These are phyloP conservation scores for Drosophila diplacantha DNA, from an alignment of 2,888 invertebrate species.

Conservation along the genomic window DNA sequence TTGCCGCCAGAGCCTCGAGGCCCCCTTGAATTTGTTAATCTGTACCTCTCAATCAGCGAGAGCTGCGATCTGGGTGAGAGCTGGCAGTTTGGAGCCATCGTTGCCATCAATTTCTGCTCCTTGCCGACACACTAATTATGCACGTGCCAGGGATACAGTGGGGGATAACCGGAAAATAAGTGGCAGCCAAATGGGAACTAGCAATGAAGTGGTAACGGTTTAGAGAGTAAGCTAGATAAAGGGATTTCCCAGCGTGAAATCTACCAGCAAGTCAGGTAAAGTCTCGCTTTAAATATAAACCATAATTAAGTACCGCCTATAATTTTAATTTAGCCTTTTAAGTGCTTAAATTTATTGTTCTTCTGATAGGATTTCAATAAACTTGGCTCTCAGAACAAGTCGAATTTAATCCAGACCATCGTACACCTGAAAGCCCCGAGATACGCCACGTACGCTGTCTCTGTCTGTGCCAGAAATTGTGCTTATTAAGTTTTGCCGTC, in stretches of 20 bases:
- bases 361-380: slow-evolving; percentile 4
- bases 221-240: background rate
- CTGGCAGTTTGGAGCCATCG: background rate
- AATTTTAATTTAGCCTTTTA: background rate
- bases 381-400: background rate
- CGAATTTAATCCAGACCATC: slow-evolving; percentile 13
- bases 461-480: slow-evolving; percentile 35
- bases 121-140: slow-evolving; percentile 60
- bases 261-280: no score
- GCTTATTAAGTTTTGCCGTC: slow-evolving; percentile 51
- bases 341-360: background rate
- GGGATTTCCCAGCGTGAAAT: background rate
- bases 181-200: slow-evolving; percentile 6
- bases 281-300: background rate
- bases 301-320: background rate
- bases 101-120: slow-evolving; percentile 21
- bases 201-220: slow-evolving; percentile 3
- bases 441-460: slow-evolving; percentile 14
- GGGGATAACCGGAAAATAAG: slow-evolving; percentile 6
- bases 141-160: slow-evolving; percentile 44
- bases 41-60: slow-evolving; percentile 66
- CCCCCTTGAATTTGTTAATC: slow-evolving; percentile 63
- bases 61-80: slow-evolving; percentile 12
- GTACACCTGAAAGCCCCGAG: slow-evolving; percentile 9
- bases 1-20: slow-evolving; percentile 40